Evolutionary conservation across 2,888 invertebrate species (phyloP).

Genomic region (Oscheius sp.): DNA sequence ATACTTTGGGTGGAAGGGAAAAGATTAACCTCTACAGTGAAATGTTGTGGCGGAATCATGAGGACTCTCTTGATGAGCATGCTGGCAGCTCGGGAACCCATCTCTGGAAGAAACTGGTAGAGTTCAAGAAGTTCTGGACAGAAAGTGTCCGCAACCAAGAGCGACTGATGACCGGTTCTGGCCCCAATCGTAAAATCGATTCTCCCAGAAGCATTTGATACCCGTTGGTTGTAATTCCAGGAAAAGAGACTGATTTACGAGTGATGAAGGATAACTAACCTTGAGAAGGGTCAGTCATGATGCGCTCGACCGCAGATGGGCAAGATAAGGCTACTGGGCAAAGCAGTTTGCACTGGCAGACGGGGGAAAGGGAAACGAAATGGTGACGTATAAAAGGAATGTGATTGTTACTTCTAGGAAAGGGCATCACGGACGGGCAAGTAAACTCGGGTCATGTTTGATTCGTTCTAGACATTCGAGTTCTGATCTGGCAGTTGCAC

Average conservation of each 20-base stretch:
- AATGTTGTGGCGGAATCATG: slow-evolving; percentile 72
- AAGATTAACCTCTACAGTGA: slow-evolving; percentile 65
- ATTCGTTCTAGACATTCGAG: too few species aligned
- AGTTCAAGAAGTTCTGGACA: not conserved
- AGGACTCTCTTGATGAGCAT: slow-evolving; percentile 63
- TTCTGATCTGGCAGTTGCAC: too few species aligned
- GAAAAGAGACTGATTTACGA: not conserved
- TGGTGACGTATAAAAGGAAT: too few species aligned
- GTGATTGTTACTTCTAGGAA: too few species aligned
- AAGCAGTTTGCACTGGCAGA: too few species aligned
- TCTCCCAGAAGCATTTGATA: slow-evolving; percentile 8
- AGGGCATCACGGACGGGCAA: too few species aligned
- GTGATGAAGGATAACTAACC: not conserved
- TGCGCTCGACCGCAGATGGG: not conserved
- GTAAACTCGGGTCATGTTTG: too few species aligned
- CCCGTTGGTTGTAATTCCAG: too few species aligned
- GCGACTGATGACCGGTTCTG: slow-evolving; percentile 18
- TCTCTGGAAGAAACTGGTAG: slow-evolving; percentile 1
- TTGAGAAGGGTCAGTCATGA: slow-evolving; percentile 19
- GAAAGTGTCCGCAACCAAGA: not conserved
- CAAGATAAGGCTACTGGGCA: too few species aligned
- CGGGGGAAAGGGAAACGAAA: not conserved
- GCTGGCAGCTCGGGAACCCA: slow-evolving; percentile 34
- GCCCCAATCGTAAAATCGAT: slow-evolving; percentile 1
- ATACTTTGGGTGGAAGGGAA: not conserved